Conservation (phyloP, 1,140 invertebrate genomes). For the Drosophila ambigua region DNA sequence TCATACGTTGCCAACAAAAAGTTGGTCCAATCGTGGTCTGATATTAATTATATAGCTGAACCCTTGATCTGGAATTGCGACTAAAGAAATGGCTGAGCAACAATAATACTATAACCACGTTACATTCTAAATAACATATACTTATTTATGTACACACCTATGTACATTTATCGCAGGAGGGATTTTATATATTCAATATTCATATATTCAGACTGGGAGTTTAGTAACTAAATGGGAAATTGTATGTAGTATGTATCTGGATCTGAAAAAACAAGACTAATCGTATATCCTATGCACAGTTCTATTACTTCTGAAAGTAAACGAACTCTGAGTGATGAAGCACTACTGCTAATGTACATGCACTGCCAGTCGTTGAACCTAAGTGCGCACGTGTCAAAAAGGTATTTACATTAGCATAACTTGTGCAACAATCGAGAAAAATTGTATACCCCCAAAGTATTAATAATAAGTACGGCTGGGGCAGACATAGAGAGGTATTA, state of each 20-base stretch:
- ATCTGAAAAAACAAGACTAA: too few relatives aligned
- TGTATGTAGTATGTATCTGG: too few relatives aligned
- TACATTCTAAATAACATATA: too few relatives aligned
- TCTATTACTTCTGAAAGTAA: neutral
- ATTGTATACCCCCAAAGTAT: neutral
- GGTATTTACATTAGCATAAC: slow-evolving; percentile 28
- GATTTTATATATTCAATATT: too few relatives aligned
- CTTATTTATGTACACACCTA: too few relatives aligned
- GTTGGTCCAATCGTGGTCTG: slow-evolving; percentile 1
- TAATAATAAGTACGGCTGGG: neutral
- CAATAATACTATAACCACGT: neutral
- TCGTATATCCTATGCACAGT: too few relatives aligned
- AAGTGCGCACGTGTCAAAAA: slow-evolving; percentile 23
- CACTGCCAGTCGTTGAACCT: slow-evolving; percentile 34
- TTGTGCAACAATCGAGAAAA: slow-evolving; percentile 13
- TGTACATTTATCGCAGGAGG: too few relatives aligned
- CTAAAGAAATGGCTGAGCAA: slow-evolving; percentile 14
- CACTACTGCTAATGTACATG: neutral
- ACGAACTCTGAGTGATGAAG: slow-evolving; percentile 9
- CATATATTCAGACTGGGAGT: too few relatives aligned
- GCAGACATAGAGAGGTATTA: slow-evolving; percentile 3
- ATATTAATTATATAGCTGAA: slow-evolving; percentile 17
- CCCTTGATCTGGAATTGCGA: neutral
- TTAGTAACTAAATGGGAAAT: too few relatives aligned
- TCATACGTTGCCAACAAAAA: slow-evolving; percentile 16